A percentile compares a stretch with the other conserved stretches of the same genome.
Evolutionary conservation across 37 sponge, comb jelly and placozoan species (phyloP).

Genomic region (Oscarella lobularis): DNA sequence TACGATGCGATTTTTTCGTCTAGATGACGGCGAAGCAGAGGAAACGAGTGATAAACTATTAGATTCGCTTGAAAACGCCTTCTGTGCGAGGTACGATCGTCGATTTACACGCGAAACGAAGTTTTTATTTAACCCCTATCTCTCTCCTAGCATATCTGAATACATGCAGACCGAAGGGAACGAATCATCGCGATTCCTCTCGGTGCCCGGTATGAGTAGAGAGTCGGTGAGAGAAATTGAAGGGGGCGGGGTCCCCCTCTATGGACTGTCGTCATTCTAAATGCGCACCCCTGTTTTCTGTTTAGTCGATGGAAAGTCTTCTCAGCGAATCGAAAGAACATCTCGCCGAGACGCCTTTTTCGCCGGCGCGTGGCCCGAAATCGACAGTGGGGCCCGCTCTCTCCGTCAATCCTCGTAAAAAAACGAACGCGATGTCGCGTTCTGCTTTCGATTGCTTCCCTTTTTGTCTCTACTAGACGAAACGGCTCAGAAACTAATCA

Average conservation of each 20-base stretch:
- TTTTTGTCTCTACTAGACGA: neutral
- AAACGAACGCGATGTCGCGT: too few relatives aligned
- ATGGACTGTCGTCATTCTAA: neutral
- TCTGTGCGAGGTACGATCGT: too few relatives aligned
- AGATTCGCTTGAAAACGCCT: too few relatives aligned
- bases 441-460: too few relatives aligned
- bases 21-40: too few relatives aligned
- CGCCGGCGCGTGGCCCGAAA: too few relatives aligned
- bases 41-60: too few relatives aligned
- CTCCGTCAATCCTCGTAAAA: too few relatives aligned
- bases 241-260: neutral
- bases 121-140: neutral
- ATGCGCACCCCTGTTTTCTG: too few relatives aligned
- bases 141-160: neutral
- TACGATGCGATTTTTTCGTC: conserved; percentile 2
- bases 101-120: too few relatives aligned
- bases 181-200: neutral
- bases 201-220: neutral
- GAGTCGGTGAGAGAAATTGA: neutral
- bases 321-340: neutral
- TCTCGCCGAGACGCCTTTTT: too few relatives aligned
- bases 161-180: neutral
- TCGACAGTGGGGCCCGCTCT: too few relatives aligned
- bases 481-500: neutral
- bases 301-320: neutral